phyloP scores from a whole-genome alignment of 2,797 vertebrate genomes.

The Diplodus sargus region DNA sequence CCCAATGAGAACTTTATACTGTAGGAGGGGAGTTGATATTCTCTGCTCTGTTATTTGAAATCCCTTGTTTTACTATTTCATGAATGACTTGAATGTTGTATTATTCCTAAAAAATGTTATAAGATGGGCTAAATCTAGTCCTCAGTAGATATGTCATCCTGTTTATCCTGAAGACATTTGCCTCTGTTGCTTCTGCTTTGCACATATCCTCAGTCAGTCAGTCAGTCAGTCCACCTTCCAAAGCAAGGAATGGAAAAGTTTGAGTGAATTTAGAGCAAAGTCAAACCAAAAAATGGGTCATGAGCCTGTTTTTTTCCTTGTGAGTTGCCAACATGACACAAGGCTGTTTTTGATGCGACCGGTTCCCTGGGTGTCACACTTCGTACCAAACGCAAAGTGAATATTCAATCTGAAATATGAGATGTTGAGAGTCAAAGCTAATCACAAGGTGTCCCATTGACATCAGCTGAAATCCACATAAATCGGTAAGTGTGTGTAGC shows the following conservation, averaged over 20 bases:
- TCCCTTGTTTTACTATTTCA: conserved; percentile 1
- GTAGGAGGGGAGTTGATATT: not conserved
- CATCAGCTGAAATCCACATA: not conserved
- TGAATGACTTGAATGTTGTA: conserved; percentile 23
- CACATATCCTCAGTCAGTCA: not conserved
- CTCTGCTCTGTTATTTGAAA: not conserved
- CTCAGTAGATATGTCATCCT: conserved; percentile 23
- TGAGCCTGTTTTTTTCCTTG: conserved; percentile 25
- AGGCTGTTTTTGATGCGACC: conserved; percentile 49
- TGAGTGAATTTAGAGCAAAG: conserved; percentile 31
- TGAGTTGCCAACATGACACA: conserved; percentile 49
- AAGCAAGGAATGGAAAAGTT: not conserved
- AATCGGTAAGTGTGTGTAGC: not conserved
- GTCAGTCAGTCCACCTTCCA: not conserved
- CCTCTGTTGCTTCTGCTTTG: conserved; percentile 10
- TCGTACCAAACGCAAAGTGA: conserved; percentile 49
- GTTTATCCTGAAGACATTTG: conserved; percentile 1
- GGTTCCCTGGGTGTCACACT: conserved; percentile 34
- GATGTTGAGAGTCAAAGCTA: conserved; percentile 35
- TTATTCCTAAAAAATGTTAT: not conserved
- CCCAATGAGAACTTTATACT: too few species aligned
- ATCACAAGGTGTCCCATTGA: conserved; percentile 30
- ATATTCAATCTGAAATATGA: conserved; percentile 33
- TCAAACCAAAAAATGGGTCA: conserved; percentile 52
- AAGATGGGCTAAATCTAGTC: conserved; percentile 21